phyloP scores from a whole-genome alignment of 2,888 invertebrate genomes.

The Notodonta dromedarius region DNA sequence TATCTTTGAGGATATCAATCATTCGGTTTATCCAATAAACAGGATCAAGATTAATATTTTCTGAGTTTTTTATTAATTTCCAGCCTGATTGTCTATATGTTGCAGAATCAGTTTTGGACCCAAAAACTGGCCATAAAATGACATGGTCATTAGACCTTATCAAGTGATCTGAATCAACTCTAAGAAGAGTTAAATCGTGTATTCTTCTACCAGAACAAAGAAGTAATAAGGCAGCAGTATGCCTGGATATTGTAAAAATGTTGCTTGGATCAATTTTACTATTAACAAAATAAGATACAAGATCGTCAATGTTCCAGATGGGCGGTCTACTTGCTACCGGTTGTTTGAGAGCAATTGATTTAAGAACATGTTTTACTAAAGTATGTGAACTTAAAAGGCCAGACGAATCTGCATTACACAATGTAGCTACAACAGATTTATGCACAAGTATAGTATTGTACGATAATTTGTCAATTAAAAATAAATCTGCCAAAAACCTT shows the following conservation, averaged over 20 bases:
- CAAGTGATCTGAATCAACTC: slow-evolving; percentile 6
- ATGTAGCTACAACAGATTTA: background rate
- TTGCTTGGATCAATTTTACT: slow-evolving; percentile 8
- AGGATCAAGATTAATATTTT: slow-evolving; percentile 12
- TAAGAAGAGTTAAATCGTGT: slow-evolving; percentile 34
- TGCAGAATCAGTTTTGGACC: slow-evolving; percentile 31
- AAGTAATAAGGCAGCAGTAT: slow-evolving; percentile 20
- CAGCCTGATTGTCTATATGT: slow-evolving; percentile 29
- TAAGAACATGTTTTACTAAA: slow-evolving; percentile 15
- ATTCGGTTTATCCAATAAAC: slow-evolving; percentile 18
- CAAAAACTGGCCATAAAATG: slow-evolving; percentile 28
- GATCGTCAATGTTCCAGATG: slow-evolving; percentile 12
- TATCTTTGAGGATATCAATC: slow-evolving; percentile 11
- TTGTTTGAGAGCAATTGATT: slow-evolving; percentile 10
- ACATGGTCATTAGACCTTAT: slow-evolving; percentile 1
- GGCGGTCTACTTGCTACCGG: background rate
- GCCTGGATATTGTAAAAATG: slow-evolving; percentile 23
- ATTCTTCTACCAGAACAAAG: slow-evolving; percentile 29
- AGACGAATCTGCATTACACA: background rate
- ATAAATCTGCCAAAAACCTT: slow-evolving; percentile 37
- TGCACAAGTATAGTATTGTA: background rate
- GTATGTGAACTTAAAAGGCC: slow-evolving; percentile 9
- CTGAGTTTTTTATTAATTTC: slow-evolving; percentile 11
- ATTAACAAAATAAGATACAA: slow-evolving; percentile 10
- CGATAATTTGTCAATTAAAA: too few relatives aligned